Percentiles rank a stretch among this genome's conserved stretches.
Conservation (phyloP, 2,888 invertebrate species). For the Ryuthela nishihirai region DNA sequence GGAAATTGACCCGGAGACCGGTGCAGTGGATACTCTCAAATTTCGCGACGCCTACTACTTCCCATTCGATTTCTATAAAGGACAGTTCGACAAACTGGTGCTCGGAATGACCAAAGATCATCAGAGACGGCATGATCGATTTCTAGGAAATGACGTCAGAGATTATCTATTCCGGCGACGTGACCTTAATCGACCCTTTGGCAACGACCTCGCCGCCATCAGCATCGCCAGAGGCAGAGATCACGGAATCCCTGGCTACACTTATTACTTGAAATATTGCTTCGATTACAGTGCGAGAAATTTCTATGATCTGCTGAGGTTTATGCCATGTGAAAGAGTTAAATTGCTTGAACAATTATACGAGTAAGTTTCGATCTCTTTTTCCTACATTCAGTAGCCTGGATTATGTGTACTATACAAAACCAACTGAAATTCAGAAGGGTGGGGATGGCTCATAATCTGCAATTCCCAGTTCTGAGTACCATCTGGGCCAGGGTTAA, state of each 20-base stretch:
- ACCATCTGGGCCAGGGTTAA: no score
- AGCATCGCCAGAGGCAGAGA: conserved; percentile 77
- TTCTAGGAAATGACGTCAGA: conserved; percentile 20
- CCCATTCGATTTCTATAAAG: conserved; percentile 41
- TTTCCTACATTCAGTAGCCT: no score
- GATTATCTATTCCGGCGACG: conserved; percentile 21
- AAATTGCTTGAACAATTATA: conserved; percentile 40
- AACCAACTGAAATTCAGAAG: no score
- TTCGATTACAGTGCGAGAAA: conserved; percentile 62
- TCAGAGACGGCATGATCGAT: conserved; percentile 29
- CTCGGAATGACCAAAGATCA: conserved; percentile 31
- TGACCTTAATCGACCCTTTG: conserved; percentile 60
- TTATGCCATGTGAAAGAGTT: conserved; percentile 52
- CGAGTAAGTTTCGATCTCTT: conserved; percentile 31
- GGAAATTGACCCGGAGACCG: conserved; percentile 66
- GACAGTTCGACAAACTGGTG: conserved; percentile 48
- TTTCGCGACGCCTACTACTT: conserved; percentile 25
- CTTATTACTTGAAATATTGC: conserved; percentile 69
- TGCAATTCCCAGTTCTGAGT: no score
- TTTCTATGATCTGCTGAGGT: conserved; percentile 60
- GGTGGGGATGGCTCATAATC: no score
- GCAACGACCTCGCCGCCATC: conserved; percentile 69
- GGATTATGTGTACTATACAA: no score
- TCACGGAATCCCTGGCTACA: conserved; percentile 70
- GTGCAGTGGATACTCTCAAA: conserved; percentile 56